These are phyloP conservation scores for Eumeta japonica DNA, from an alignment of 1,140 invertebrate genomes.

Conservation along the genomic window DNA sequence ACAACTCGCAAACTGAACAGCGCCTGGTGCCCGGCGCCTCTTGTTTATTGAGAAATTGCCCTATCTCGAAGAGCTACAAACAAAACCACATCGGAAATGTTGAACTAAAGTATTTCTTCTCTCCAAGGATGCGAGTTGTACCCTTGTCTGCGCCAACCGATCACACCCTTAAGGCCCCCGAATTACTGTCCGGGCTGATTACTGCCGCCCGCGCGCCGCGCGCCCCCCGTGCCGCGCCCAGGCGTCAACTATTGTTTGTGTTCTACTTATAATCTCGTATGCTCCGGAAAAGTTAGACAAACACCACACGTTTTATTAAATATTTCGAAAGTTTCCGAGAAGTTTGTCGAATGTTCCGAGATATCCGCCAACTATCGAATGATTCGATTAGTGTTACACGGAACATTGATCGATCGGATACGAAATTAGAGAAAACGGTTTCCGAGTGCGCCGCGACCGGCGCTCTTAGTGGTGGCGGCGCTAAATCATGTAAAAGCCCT, in stretches of 20 bases:
- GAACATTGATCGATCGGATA: not conserved
- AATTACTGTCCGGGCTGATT: slow-evolving; percentile 53
- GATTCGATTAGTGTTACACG: slow-evolving; percentile 30
- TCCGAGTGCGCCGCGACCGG: too few species aligned
- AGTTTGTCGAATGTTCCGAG: slow-evolving; percentile 40
- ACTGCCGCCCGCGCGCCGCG: slow-evolving; percentile 19
- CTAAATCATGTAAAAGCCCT: too few species aligned
- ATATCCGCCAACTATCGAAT: slow-evolving; percentile 30
- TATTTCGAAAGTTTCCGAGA: slow-evolving; percentile 40
- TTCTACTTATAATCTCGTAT: slow-evolving; percentile 50
- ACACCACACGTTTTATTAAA: slow-evolving; percentile 48
- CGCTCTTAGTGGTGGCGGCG: too few species aligned
- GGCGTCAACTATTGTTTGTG: slow-evolving; percentile 52
- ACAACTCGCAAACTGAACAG: slow-evolving; percentile 25
- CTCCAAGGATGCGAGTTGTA: slow-evolving; percentile 45
- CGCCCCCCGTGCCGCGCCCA: slow-evolving; percentile 20
- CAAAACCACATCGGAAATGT: slow-evolving; percentile 53
- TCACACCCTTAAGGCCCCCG: slow-evolving; percentile 52
- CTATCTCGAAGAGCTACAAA: slow-evolving; percentile 52
- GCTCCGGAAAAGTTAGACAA: slow-evolving; percentile 45
- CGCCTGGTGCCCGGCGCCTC: slow-evolving; percentile 18
- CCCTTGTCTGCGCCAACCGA: slow-evolving; percentile 51
- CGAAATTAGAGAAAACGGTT: too few species aligned
- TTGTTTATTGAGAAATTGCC: slow-evolving; percentile 42
- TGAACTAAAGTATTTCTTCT: slow-evolving; percentile 53